Conservation (phyloP, 2,888 invertebrate genomes). For the Argyra leucocephala region DNA sequence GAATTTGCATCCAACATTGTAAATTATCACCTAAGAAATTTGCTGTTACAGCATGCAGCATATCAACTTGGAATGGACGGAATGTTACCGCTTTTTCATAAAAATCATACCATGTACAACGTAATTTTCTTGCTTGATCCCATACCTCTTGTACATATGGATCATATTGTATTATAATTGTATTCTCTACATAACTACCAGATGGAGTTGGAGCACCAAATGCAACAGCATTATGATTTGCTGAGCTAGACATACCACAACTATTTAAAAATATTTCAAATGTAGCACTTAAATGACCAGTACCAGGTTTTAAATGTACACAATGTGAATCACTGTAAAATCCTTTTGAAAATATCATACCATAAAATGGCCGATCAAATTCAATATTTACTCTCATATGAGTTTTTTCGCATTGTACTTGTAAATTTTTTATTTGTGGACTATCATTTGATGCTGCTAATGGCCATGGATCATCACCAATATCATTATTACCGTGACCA, state of each 20-base stretch:
- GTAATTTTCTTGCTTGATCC: conserved; percentile 82
- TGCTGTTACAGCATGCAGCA: conserved; percentile 88
- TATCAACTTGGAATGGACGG: conserved; percentile 90
- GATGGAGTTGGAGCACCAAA: conserved; percentile 84
- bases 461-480: conserved; percentile 79
- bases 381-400: conserved; percentile 92
- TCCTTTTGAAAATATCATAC: conserved; percentile 92
- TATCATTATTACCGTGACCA: conserved; percentile 42
- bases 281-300: conserved; percentile 81
- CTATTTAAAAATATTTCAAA: conserved; percentile 89
- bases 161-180: conserved; percentile 89
- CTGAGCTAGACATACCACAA: conserved; percentile 90
- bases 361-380: conserved; percentile 89
- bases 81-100: conserved; percentile 92
- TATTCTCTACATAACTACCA: conserved; percentile 89
- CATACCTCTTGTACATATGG: conserved; percentile 91
- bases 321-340: conserved; percentile 86
- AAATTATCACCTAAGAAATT: conserved; percentile 92
- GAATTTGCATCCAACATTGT: conserved; percentile 97
- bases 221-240: conserved; percentile 72
- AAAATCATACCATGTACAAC: conserved; percentile 94
- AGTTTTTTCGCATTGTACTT: conserved; percentile 92
- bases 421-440: conserved; percentile 84
- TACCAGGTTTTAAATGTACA: conserved; percentile 82
- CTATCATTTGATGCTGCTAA: conserved; percentile 72